Conservation (phyloP, 2,888 invertebrate genomes). For the Diogma glabrata region DNA sequence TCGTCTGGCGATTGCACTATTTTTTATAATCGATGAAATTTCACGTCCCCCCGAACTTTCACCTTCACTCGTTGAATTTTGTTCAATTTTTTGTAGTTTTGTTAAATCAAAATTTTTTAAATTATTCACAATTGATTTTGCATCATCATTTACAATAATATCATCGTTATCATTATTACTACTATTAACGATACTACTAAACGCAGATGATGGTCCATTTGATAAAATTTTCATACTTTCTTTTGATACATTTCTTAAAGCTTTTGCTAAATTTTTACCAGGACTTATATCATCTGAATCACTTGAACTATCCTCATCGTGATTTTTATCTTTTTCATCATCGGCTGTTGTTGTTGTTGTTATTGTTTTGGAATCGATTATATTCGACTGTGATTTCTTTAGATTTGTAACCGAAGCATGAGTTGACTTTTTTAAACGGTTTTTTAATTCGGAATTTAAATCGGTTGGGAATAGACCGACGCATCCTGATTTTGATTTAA, state of each 20-base stretch:
- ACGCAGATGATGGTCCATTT: conserved; percentile 13
- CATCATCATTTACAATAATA: conserved; percentile 35
- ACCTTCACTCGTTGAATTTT: conserved; percentile 34
- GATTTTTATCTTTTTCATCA: conserved; percentile 17
- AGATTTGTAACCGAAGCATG: conserved; percentile 34
- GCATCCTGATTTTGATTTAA: conserved; percentile 30
- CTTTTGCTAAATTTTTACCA: conserved; percentile 29
- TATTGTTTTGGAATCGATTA: conserved; percentile 9
- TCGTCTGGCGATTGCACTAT: conserved; percentile 36
- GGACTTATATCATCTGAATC: conserved; percentile 20
- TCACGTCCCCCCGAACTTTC: conserved; percentile 40
- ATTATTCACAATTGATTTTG: conserved; percentile 32
- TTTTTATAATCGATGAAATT: conserved; percentile 38
- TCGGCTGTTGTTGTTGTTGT: conserved; percentile 13
- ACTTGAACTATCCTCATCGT: conserved; percentile 7
- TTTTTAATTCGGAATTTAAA: conserved; percentile 34
- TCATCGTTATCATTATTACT: conserved; percentile 19
- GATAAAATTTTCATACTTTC: conserved; percentile 24
- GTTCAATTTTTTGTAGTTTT: conserved; percentile 3
- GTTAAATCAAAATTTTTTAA: conserved; percentile 28
- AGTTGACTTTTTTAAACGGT: conserved; percentile 32
- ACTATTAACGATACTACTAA: conserved; percentile 10
- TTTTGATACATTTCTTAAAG: conserved; percentile 29
- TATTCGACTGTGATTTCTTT: conserved; percentile 25
- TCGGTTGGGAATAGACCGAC: conserved; percentile 33